Evolutionary conservation across 2,888 invertebrate genomes (phyloP), one percentile per base, ranked within the genome.

Genomic region (Apodemia zela): DNA sequence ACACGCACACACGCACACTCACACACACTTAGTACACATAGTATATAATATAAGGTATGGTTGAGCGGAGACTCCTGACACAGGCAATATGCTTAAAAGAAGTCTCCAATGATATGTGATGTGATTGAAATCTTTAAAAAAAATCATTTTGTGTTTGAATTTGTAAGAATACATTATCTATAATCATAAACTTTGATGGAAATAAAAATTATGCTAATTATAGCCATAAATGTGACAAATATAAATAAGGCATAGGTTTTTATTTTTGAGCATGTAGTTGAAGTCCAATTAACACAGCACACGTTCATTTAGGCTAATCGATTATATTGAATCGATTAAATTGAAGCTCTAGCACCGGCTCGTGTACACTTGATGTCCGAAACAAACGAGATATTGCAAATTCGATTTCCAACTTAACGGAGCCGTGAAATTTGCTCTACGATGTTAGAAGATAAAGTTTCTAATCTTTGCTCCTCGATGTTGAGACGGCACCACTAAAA

Each of bases 371-470:
- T 15, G 51, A 54, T 54, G 54, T 54, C 54, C 54, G 54, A 54
- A 54, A 54, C 54, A 54, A 54, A 45, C 60, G 42, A 45, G 18
- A 25, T 65, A 63, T 61, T 69, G 67, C 63, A 64, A 67, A 67
- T 65, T 66, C 61, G 58, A 63, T 63, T 59, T 62, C 51, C 35
- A 35, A 65, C 62, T 59, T 49, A 51, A 61, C 60, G 59, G 47
- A 58, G 64, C 65, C 65, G 67, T 67, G 49, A 67, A 67, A 67
- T 67, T 67, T 66, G 65, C 63, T 67, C 65, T 59, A 59, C 63
- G 61, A 58, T 63, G 45, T 38, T 63, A 15, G 58, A 18, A 62
- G 65, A 66, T 67, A 64, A 62, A 67, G 63, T 65, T 64, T 63
- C 64, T 67, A 64, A 67, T 66, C 66, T 67, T 62, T 59, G 65